A percentile compares a stretch with the other conserved stretches of the same genome.
phyloP scores from a whole-genome alignment of 2,113 vertebrate genomes.

The Prunella himalayana region DNA sequence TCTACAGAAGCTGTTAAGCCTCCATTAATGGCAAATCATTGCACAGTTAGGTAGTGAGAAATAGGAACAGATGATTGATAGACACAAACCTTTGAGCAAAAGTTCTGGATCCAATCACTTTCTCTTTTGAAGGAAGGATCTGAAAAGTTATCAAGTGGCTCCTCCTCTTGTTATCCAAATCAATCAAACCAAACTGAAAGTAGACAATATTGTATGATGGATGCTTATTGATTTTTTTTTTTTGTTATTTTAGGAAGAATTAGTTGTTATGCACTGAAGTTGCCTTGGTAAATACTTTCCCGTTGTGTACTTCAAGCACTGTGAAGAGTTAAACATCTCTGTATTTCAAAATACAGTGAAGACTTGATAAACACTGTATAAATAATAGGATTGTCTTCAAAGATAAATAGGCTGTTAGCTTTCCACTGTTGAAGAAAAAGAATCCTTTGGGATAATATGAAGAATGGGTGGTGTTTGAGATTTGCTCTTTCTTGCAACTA shows the following conservation, averaged over 20 bases:
- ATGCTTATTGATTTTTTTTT: neutral
- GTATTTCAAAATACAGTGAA: constrained; percentile 51
- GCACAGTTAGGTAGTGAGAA: neutral
- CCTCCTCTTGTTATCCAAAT: neutral
- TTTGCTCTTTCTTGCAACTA: neutral
- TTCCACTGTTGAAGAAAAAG: neutral
- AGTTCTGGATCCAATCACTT: neutral
- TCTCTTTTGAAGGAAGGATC: neutral
- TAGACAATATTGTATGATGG: neutral
- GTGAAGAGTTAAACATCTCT: neutral
- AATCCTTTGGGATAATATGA: neutral
- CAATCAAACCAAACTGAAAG: neutral
- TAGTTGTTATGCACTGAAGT: neutral
- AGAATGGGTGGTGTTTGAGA: neutral
- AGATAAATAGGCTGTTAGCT: constrained; percentile 49
- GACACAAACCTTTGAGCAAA: neutral
- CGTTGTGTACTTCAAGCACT: neutral
- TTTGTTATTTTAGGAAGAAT: neutral
- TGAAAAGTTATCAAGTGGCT: neutral
- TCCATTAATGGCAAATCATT: neutral
- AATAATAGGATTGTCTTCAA: constrained; percentile 39
- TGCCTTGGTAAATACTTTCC: constrained; percentile 13
- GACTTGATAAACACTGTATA: constrained; percentile 42
- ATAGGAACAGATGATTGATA: neutral
- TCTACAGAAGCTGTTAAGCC: neutral